phyloP scores from a whole-genome alignment of 2,888 invertebrate species.

The Microctonus aethiopoides region DNA sequence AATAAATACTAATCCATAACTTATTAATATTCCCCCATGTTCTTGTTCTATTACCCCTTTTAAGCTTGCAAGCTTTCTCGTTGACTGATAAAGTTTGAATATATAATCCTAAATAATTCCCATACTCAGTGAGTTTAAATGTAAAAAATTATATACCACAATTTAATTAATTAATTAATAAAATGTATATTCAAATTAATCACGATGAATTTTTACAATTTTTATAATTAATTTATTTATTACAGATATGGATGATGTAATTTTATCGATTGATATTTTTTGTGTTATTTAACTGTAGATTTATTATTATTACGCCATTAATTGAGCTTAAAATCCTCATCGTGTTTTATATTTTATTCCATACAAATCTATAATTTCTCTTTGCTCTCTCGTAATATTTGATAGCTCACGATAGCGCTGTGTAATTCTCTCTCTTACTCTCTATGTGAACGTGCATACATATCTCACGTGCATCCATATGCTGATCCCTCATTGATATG shows the following conservation, averaged over 20 bases:
- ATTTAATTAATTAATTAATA: not conserved
- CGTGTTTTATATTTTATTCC: not conserved
- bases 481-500: constrained; percentile 67
- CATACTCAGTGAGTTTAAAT: not conserved
- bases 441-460: constrained; percentile 38
- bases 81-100: constrained; percentile 4
- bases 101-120: not conserved
- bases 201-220: no score
- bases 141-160: not conserved
- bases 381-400: not conserved
- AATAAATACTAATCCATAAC: not conserved
- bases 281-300: no score
- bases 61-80: not conserved
- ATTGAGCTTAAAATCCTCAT: not conserved
- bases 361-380: not conserved
- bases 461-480: constrained; percentile 64
- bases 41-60: not conserved
- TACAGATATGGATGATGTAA: no score
- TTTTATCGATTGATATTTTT: no score
- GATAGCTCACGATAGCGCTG: constrained; percentile 10
- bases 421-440: constrained; percentile 6
- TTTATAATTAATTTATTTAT: no score
- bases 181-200: not conserved
- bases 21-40: not conserved
- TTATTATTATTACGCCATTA: not conserved